Conservation (phyloP, 2,888 invertebrate genomes). For the Heliconius aoede region DNA sequence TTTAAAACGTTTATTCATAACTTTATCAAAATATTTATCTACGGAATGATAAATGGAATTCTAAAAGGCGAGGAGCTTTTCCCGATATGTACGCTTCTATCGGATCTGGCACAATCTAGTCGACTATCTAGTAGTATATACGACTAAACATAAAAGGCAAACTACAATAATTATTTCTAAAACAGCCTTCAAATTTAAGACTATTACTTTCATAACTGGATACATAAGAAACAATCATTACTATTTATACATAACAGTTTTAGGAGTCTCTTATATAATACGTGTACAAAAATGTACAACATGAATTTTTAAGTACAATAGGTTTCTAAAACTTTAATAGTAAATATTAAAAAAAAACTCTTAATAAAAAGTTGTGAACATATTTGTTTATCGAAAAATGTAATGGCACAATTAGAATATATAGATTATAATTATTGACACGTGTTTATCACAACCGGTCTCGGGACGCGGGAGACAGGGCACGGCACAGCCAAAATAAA, state of each 20-base stretch:
- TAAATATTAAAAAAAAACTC: conserved; percentile 25
- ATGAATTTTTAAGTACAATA: conserved; percentile 10
- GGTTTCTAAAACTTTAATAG: conserved; percentile 18
- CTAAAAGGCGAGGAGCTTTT: conserved; percentile 24
- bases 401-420: conserved; percentile 38
- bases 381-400: conserved; percentile 31
- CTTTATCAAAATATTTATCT: conserved; percentile 30
- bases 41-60: conserved; percentile 44
- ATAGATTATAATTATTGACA: conserved; percentile 26
- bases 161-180: conserved; percentile 18
- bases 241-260: conserved; percentile 26
- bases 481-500: conserved; percentile 42
- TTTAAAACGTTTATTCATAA: conserved; percentile 32
- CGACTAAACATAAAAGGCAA: conserved; percentile 22
- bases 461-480: conserved; percentile 32
- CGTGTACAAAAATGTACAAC: conserved; percentile 13
- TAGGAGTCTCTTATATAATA: background rate
- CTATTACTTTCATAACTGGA: background rate
- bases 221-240: conserved; percentile 5
- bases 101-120: conserved; percentile 33
- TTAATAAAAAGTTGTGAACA: conserved; percentile 40
- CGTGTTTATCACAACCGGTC: conserved; percentile 46
- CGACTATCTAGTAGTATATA: too few relatives aligned
- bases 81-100: conserved; percentile 36
- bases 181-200: background rate